These are phyloP conservation scores for Autographa pulchrina DNA, from an alignment of 2,888 invertebrate species.

Conservation along the genomic window DNA sequence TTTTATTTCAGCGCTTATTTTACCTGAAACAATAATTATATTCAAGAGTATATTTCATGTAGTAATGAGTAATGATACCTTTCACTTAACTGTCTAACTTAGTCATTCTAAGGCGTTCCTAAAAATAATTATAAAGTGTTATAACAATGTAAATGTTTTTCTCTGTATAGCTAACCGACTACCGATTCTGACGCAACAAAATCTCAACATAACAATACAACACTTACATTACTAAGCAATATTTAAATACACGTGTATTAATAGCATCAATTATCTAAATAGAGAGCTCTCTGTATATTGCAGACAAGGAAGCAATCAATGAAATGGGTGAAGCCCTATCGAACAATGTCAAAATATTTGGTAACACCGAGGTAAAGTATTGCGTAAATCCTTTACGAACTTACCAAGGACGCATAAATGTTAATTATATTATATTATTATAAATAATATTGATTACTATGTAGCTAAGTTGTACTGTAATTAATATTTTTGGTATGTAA, in stretches of 20 bases:
- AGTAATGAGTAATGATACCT: too few species aligned
- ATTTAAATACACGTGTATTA: slow-evolving; percentile 7
- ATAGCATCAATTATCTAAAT: slow-evolving; percentile 14
- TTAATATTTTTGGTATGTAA: background rate
- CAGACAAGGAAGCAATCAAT: slow-evolving; percentile 21
- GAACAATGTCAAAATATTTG: slow-evolving; percentile 17
- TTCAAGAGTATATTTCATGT: too few species aligned
- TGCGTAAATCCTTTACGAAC: slow-evolving; percentile 42
- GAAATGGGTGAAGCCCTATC: slow-evolving; percentile 20
- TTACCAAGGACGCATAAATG: slow-evolving; percentile 37
- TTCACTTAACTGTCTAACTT: too few species aligned
- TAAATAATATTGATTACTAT: background rate
- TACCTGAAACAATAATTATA: too few species aligned
- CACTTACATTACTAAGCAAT: background rate
- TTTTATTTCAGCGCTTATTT: too few species aligned
- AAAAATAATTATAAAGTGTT: too few species aligned
- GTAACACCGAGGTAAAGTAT: slow-evolving; percentile 26
- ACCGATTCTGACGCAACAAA: background rate
- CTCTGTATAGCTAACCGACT: background rate
- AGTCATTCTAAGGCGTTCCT: too few species aligned
- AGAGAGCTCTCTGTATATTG: background rate
- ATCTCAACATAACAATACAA: background rate
- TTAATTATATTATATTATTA: slow-evolving; percentile 9
- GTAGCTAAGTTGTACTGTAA: background rate
- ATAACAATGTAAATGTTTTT: too few species aligned